Evolutionary conservation across 2,113 vertebrate genomes (phyloP), one percentile per base, ranked within the genome.

Genomic region (Laterallus jamaicensis): DNA sequence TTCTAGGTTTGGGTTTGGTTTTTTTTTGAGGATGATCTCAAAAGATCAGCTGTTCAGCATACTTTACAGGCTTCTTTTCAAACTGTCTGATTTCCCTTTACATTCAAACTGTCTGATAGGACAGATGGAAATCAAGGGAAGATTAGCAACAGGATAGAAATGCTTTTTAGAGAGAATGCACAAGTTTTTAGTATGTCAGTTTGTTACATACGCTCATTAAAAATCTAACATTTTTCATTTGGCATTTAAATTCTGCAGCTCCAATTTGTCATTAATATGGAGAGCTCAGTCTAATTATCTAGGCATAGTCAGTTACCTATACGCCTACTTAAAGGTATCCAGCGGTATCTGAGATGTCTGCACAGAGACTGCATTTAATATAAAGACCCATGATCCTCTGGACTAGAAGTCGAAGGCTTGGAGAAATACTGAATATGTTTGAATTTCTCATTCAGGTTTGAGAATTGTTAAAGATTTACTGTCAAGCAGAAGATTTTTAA

Each of bases 381-480:
- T 24, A 70, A 73, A 92, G 44, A 47, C 17, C 16, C 42, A n/a
- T 25, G 32, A 60, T 14, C 39, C 25, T 67, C 20, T 16, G 14
- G 50, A 58, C 24, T 67, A 44, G 52, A 70, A 74, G 10, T 9
- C 70, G 59, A 67, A 83, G 14, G 12, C 3, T 16, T 1, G 2
- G 9, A 74, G 31, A 80, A 78, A 42, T 58, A 62, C 9, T 0
- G 0, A n/a, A 3, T 1, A 3, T 28, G 2, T 59, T 26, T 88
- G 31, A 75, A 78, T 50, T 22, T 9, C 42, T 91, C 59, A 31
- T 80, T 54, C 9, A 69, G 5, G 15, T 93, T 47, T 78, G 40
- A 49, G 11, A 74, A 39, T 39, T 76, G 15, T 59, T 71, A 69
- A 49, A 75, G 82, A 82, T 60, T 56, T 82, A 24, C 13, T 54